Conservation (phyloP, 2,113 vertebrate genomes). For the Microcebus jonahi region DNA sequence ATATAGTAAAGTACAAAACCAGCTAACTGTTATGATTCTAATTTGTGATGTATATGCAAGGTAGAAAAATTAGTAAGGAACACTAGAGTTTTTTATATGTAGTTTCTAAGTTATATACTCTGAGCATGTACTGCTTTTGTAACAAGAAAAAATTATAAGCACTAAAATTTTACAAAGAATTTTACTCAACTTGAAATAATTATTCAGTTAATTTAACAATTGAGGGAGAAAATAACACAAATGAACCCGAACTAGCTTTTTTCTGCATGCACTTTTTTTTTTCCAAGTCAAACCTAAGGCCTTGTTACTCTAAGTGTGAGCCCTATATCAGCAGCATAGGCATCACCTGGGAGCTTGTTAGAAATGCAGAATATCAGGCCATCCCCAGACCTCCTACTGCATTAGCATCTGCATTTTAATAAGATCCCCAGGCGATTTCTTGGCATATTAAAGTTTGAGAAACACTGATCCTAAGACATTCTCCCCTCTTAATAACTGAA, state of each 20-base stretch:
- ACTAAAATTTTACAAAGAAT: constrained; percentile 38
- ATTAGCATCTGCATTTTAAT: constrained; percentile 27
- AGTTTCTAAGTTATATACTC: background rate
- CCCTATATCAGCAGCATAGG: background rate
- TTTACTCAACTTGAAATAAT: constrained; percentile 44
- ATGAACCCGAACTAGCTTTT: constrained; percentile 20
- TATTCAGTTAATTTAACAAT: constrained; percentile 18
- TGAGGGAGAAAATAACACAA: background rate
- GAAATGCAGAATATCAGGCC: constrained; percentile 43
- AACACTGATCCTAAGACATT: background rate
- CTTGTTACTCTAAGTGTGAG: constrained; percentile 7
- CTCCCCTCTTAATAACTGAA: constrained; percentile 21
- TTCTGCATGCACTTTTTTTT: background rate
- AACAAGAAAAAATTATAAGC: constrained; percentile 47
- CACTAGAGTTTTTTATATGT: background rate
- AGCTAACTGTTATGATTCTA: constrained; percentile 11
- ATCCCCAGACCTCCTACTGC: background rate
- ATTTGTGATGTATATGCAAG: constrained; percentile 31
- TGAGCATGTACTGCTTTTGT: constrained; percentile 22
- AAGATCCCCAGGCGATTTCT: constrained; percentile 26
- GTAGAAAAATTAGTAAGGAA: constrained; percentile 38
- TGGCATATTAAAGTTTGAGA: background rate
- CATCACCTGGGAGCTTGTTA: constrained; percentile 60
- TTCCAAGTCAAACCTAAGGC: background rate
- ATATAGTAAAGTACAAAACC: constrained; percentile 36